Base-by-base conservation (phyloP, 2,888 invertebrate species). In the Scelioninae gen. 2 region DNA sequence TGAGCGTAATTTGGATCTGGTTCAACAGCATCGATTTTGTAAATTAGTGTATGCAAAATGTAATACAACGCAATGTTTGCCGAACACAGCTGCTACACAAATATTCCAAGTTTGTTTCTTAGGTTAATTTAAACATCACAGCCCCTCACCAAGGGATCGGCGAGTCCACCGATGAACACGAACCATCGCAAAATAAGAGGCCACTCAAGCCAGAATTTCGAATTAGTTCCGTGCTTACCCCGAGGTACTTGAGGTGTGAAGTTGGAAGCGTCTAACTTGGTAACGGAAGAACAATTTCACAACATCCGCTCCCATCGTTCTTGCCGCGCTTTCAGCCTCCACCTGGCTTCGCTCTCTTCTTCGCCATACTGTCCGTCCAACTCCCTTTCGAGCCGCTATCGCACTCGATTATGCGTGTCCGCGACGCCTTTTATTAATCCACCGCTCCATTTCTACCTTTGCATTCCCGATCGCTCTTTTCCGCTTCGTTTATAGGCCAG, bases 231-330 rank as follows among this genome's bases (percentile, higher is more conserved):
- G 72, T 77, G 79, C 79, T 82, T 80, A 80, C 81, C 78, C 78
- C 78, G 76, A 79, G 79, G 78, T 82, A 81, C 81, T 81, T 79
- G 81, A 81, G 81, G 82, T 81, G 82, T 81, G 81, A 83, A 83
- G 80, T 82, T 81, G 78, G 78, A 79, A 78, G 80, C 80, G 76
- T 78, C 80, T 80, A 81, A 80, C 79, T 81, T 81, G 78, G 78
- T 81, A 79, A 79, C 81, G 78, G 80, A 81, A 81, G 81, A 82
- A 81, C 82, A 82, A 82, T 82, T 83, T 81, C 79, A 80, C 80
- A 81, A 81, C 81, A 81, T 81, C 78, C 80, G 76, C 80, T 78
- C 77, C 75, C 75, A 74, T 75, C 77, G 78, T 78, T 78, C 65
- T 68, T 69, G 45, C 67, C 37, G 53, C 50, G 46, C 57, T 45